phyloP scores from a whole-genome alignment of 2,113 vertebrate species.

The Grammomys surdaster region DNA sequence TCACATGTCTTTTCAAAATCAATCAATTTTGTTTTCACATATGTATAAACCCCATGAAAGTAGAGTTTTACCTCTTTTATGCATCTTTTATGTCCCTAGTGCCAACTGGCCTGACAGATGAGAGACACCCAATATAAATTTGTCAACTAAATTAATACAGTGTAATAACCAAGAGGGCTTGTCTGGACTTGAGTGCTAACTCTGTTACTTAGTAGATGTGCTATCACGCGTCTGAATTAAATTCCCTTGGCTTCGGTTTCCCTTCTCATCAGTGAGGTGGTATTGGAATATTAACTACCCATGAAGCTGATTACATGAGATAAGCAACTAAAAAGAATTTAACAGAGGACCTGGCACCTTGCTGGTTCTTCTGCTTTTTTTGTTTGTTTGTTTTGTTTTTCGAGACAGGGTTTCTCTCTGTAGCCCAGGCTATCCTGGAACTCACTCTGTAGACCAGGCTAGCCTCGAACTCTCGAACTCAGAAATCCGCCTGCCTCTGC shows the following conservation, averaged over 20 bases:
- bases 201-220: not conserved
- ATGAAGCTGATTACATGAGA: not conserved
- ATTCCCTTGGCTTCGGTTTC: constrained; percentile 5
- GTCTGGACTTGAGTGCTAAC: not conserved
- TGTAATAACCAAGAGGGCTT: not conserved
- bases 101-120: not conserved
- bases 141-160: constrained; percentile 4
- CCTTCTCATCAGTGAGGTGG: constrained; percentile 1
- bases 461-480: too few species aligned
- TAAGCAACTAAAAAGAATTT: not conserved
- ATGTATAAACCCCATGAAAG: not conserved
- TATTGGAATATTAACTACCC: not conserved
- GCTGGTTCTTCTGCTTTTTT: not conserved
- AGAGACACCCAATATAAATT: not conserved
- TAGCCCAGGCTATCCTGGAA: too few species aligned
- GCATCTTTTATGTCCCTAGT: not conserved
- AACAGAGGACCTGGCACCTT: not conserved
- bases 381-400: too few species aligned
- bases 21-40: not conserved
- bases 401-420: too few species aligned
- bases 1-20: constrained; percentile 42
- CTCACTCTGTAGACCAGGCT: too few species aligned
- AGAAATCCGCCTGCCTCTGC: too few species aligned
- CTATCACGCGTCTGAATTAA: not conserved
- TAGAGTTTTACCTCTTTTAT: not conserved